Percentiles rank a stretch among this genome's conserved stretches.
Evolutionary conservation across 2,888 invertebrate species (phyloP).

Genomic region (Euplexia lucipara): DNA sequence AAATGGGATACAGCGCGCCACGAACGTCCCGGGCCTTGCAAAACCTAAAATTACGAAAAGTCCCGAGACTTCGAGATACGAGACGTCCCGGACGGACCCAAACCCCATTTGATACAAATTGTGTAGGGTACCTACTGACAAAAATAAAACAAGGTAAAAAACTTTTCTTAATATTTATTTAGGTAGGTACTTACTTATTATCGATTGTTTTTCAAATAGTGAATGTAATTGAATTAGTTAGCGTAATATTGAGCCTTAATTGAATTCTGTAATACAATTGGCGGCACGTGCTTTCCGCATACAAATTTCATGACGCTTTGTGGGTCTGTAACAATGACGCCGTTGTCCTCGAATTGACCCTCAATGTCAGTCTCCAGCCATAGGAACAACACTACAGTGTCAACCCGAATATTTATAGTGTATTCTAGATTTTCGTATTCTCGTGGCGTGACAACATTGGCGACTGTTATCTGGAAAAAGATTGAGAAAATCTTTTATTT

Average conservation of each 20-base stretch:
- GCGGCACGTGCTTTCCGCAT: slow-evolving; percentile 65
- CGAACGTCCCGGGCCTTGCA: too few relatives aligned
- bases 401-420: slow-evolving; percentile 77
- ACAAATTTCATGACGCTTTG: slow-evolving; percentile 67
- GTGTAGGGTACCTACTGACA: background rate
- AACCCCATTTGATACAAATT: too few relatives aligned
- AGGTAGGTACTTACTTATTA: too few relatives aligned
- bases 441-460: slow-evolving; percentile 54
- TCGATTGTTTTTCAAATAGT: too few relatives aligned
- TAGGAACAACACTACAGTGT: slow-evolving; percentile 92
- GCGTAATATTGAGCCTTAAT: slow-evolving; percentile 81
- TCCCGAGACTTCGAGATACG: too few relatives aligned
- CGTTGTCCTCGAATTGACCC: slow-evolving; percentile 95
- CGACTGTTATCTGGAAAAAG: slow-evolving; percentile 76
- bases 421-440: slow-evolving; percentile 64
- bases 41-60: too few relatives aligned
- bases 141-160: slow-evolving; percentile 6
- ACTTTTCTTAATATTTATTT: background rate
- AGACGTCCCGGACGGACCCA: too few relatives aligned
- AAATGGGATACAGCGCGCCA: too few relatives aligned
- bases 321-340: slow-evolving; percentile 90
- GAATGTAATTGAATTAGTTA: too few relatives aligned
- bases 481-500: slow-evolving; percentile 21
- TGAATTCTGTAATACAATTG: slow-evolving; percentile 70
- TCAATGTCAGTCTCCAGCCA: slow-evolving; percentile 92